Base-by-base conservation (phyloP, 2,888 invertebrate species). In the Nineta flava region DNA sequence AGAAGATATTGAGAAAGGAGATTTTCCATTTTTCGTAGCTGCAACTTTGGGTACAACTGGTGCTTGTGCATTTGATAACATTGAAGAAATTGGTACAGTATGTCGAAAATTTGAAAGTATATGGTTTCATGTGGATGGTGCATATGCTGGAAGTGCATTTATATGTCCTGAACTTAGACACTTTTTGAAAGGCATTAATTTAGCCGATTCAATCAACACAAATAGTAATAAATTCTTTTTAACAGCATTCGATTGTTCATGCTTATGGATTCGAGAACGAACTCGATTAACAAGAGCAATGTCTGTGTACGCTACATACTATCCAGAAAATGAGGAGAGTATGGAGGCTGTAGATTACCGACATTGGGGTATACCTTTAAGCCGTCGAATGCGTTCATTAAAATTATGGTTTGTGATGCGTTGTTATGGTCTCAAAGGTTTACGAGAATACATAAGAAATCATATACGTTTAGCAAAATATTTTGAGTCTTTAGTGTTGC, bases 61-160 rank as follows among this genome's bases (percentile, higher is more conserved):
- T 0, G 81, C 82, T 51, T 86, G 87, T 60, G 82, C 88, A 0
- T 90, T 90, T 62, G 91, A 92, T 64, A 82, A 83, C 57, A 68
- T 92, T 9, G 69, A 73, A 0, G 87, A 87, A 66, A 76, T 92
- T 49, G 82, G 90, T 2, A 81, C 82, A 15, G 74, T 88, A 2
- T 79, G 81, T 55, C 72, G 71, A 50, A 67, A 66, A 1, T 66
- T 71, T 54, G 73, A 78, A 0, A 70, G 71, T 48, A 72, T 84
- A n/a, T 92, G 91, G 90, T 71, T 91, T 21, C 91, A 91, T 64
- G 85, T 88, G 2, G 90, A 91, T 63, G 88, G 82, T 1, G 90
- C 90, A 1, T 92, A 91, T 61, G 90, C 87, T 1, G 92, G 92
- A 3, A 86, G 81, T 58, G 81, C 85, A 1, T 82, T 92, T 60